Evolutionary conservation across 2,797 vertebrate species (phyloP).

Genomic region (Bufotes viridis): DNA sequence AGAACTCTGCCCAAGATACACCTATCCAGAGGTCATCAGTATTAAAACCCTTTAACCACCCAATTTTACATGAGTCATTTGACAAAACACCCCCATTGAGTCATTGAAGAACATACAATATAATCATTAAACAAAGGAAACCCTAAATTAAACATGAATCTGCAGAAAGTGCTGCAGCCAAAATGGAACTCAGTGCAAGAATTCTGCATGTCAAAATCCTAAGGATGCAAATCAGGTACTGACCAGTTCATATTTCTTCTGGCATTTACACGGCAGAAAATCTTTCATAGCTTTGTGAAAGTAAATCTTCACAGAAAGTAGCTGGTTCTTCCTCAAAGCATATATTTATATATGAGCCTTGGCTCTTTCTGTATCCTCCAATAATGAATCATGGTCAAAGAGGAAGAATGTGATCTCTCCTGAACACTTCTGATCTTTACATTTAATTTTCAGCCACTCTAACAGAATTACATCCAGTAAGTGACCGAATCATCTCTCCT

Average conservation of each 20-base stretch:
- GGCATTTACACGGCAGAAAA: not conserved
- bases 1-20: no score
- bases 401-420: constrained; percentile 21
- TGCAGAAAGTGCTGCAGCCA: no score
- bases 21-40: no score
- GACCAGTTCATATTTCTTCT: constrained; percentile 1
- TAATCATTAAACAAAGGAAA: not conserved
- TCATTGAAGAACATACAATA: not conserved
- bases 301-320: constrained; percentile 4
- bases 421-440: constrained; percentile 27
- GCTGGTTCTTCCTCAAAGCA: not conserved
- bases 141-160: not conserved
- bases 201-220: not conserved
- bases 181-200: not conserved
- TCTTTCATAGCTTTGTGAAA: not conserved
- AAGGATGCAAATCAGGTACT: not conserved
- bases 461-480: constrained; percentile 50
- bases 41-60: not conserved
- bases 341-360: constrained; percentile 7
- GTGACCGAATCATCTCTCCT: constrained; percentile 50
- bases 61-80: not conserved
- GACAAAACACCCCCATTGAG: not conserved
- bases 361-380: not conserved
- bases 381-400: constrained; percentile 39
- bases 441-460: constrained; percentile 43